Conservation (phyloP, 2,113 vertebrate genomes). For the Scalopus aquaticus region DNA sequence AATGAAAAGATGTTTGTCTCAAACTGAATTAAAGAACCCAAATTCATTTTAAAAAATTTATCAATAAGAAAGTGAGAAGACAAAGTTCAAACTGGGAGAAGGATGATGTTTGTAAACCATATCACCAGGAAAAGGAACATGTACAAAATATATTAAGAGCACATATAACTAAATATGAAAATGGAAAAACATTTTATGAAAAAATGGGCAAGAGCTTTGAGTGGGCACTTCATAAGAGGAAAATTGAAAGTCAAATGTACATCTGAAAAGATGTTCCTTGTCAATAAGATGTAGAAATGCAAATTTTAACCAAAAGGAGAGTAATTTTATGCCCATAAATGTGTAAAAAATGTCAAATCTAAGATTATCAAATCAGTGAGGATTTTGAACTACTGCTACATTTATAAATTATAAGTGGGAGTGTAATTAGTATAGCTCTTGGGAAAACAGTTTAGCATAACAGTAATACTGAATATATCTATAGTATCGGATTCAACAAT, state of each 20-base stretch:
- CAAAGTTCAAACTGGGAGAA: not conserved
- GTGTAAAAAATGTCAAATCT: not conserved
- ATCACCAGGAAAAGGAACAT: not conserved
- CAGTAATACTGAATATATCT: not conserved
- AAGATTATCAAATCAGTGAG: not conserved
- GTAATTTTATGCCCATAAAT: not conserved
- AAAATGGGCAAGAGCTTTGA: not conserved
- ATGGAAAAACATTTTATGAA: not conserved
- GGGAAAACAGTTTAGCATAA: not conserved
- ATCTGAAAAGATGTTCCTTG: not conserved
- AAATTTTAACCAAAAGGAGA: not conserved
- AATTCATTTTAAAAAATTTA: not conserved
- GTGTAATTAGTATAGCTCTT: not conserved
- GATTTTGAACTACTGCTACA: not conserved
- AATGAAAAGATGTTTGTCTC: not conserved
- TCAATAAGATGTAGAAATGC: not conserved
- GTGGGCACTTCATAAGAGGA: not conserved
- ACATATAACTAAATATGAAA: not conserved
- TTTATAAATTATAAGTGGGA: not conserved
- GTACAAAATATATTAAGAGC: not conserved
- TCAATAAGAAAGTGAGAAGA: not conserved
- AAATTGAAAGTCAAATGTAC: not conserved
- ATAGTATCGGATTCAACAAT: not conserved
- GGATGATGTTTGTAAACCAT: not conserved
- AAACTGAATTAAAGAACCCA: not conserved